These are phyloP conservation scores for Nomada hirtipes DNA, from an alignment of 2,888 invertebrate species.

Conservation along the genomic window DNA sequence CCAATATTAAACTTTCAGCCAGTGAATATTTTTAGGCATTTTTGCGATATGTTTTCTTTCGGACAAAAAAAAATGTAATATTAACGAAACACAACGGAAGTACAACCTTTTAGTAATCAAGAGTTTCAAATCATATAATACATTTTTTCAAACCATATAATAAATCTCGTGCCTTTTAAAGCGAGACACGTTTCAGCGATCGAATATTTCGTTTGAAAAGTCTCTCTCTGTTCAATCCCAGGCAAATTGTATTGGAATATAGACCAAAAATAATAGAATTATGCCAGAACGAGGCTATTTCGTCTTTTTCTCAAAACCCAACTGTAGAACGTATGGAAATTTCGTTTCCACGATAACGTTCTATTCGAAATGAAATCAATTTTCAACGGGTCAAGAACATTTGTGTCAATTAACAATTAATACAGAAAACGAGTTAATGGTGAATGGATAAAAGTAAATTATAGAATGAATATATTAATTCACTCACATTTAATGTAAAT, in stretches of 20 bases:
- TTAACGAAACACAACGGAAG: too few species aligned
- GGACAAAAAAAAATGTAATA: too few species aligned
- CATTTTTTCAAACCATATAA: background rate
- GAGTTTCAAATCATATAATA: background rate
- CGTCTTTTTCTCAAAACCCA: background rate
- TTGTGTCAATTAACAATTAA: background rate
- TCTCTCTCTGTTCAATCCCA: background rate
- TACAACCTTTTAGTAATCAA: too few species aligned
- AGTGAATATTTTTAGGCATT: too few species aligned
- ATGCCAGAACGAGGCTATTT: background rate
- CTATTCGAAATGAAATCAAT: background rate
- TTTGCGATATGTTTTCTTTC: too few species aligned
- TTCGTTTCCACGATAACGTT: background rate
- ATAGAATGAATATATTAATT: background rate
- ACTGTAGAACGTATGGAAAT: background rate
- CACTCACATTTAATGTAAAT: too few species aligned
- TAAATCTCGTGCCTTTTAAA: slow-evolving; percentile 9
- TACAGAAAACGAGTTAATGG: background rate
- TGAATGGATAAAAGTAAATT: slow-evolving; percentile 13
- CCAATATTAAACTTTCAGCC: too few species aligned
- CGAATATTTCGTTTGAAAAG: slow-evolving; percentile 9
- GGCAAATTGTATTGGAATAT: background rate
- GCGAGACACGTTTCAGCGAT: background rate
- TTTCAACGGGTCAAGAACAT: background rate
- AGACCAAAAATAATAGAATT: slow-evolving; percentile 12